Conservation (phyloP, 2,888 invertebrate species). For the Plagodis dolabraria region DNA sequence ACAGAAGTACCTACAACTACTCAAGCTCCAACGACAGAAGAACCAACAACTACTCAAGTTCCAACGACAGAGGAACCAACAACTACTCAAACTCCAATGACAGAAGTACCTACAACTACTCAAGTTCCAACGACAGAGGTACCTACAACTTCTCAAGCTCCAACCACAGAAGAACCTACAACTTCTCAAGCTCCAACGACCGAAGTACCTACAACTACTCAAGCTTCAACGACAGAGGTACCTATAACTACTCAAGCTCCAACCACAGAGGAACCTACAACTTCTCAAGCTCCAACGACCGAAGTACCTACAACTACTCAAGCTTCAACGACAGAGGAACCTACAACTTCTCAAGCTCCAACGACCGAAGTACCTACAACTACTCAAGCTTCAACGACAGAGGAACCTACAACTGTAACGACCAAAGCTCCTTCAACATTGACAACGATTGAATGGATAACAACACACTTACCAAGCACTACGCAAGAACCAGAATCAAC, state of each 20-base stretch:
- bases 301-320: background rate
- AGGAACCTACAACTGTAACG: too few relatives aligned
- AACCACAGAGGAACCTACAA: slow-evolving; percentile 11
- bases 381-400: too few relatives aligned
- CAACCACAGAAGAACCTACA: slow-evolving; percentile 7
- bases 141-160: background rate
- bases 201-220: background rate
- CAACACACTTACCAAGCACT: too few relatives aligned
- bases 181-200: slow-evolving; percentile 18
- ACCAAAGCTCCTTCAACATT: too few relatives aligned
- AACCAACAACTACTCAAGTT: slow-evolving; percentile 9
- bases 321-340: slow-evolving; percentile 17
- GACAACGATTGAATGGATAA: too few relatives aligned
- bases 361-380: slow-evolving; percentile 15
- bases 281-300: slow-evolving; percentile 1
- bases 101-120: slow-evolving; percentile 1
- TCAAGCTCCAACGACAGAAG: slow-evolving; percentile 9
- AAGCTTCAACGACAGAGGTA: slow-evolving; percentile 1
- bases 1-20: background rate
- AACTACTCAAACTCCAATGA: slow-evolving; percentile 6
- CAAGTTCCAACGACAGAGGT: too few relatives aligned
- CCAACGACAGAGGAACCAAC: slow-evolving; percentile 4
- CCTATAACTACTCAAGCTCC: slow-evolving; percentile 7
- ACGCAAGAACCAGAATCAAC: too few relatives aligned
- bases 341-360: background rate